A percentile compares a stretch with the other conserved stretches of the same genome.
Conservation (phyloP, 2,797 vertebrate genomes). For the Urophycis tenuis region DNA sequence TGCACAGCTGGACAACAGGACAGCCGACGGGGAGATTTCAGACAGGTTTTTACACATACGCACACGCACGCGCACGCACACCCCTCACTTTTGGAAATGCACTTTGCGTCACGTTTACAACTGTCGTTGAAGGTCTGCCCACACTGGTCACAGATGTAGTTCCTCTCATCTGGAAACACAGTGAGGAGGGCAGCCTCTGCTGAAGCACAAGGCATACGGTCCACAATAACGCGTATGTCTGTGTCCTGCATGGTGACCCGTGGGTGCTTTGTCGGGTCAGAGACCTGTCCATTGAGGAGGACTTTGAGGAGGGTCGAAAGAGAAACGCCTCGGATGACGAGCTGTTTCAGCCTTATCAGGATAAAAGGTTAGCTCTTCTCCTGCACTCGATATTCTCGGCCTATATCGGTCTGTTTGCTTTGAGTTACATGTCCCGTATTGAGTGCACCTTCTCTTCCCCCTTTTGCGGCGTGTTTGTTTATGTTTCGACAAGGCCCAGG, state of each 20-base stretch:
- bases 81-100: too few relatives aligned
- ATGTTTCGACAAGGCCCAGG: conserved; percentile 19
- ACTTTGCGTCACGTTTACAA: too few relatives aligned
- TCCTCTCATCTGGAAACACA: conserved; percentile 83
- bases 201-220: too few relatives aligned
- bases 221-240: not conserved
- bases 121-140: conserved; percentile 99
- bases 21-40: conserved; percentile 82
- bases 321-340: conserved; percentile 71
- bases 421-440: not conserved
- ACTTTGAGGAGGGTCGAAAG: conserved; percentile 64
- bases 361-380: conserved; percentile 69
- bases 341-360: conserved; percentile 71
- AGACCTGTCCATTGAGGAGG: conserved; percentile 69
- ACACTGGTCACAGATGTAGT: conserved; percentile 96
- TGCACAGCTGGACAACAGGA: conserved; percentile 67
- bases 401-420: not conserved
- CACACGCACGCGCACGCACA: not conserved
- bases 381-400: not conserved
- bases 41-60: conserved; percentile 71
- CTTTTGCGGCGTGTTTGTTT: not conserved
- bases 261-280: conserved; percentile 50
- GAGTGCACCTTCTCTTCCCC: not conserved
- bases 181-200: too few relatives aligned
- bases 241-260: not conserved